phyloP scores from a whole-genome alignment of 1,140 invertebrate species.

The Brachionus manjavacas region DNA sequence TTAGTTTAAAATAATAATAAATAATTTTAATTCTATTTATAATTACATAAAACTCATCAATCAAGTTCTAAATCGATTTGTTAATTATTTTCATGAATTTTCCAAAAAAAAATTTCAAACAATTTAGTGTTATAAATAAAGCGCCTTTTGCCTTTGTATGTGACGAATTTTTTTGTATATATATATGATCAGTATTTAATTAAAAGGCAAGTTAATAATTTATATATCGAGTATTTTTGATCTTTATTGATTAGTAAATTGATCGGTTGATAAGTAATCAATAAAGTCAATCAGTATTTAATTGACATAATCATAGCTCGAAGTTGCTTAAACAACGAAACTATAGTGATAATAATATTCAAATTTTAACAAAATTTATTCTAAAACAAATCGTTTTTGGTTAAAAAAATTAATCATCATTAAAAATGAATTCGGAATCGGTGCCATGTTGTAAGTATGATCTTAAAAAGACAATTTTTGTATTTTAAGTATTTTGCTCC shows the following conservation, averaged over 20 bases:
- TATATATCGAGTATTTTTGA: too few relatives aligned
- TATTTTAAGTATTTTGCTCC: background rate
- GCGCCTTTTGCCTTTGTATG: background rate
- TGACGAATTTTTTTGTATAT: background rate
- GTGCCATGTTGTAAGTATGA: conserved; percentile 8
- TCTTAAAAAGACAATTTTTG: too few relatives aligned
- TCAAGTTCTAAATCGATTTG: background rate
- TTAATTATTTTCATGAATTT: background rate
- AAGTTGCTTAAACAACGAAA: too few relatives aligned
- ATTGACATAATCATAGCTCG: background rate
- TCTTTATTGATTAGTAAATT: too few relatives aligned
- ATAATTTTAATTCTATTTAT: background rate
- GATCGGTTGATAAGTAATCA: too few relatives aligned
- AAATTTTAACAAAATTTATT: background rate
- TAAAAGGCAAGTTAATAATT: too few relatives aligned
- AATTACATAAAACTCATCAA: too few relatives aligned
- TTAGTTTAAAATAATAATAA: too few relatives aligned
- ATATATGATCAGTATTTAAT: too few relatives aligned
- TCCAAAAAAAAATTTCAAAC: background rate
- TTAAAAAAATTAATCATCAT: background rate
- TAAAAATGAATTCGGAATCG: background rate
- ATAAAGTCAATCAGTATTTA: too few relatives aligned
- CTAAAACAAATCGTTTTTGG: background rate
- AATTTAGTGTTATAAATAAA: background rate
- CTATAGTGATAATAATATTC: background rate